These are phyloP conservation scores for Dione juno DNA, from an alignment of 2,888 invertebrate genomes.

Conservation along the genomic window DNA sequence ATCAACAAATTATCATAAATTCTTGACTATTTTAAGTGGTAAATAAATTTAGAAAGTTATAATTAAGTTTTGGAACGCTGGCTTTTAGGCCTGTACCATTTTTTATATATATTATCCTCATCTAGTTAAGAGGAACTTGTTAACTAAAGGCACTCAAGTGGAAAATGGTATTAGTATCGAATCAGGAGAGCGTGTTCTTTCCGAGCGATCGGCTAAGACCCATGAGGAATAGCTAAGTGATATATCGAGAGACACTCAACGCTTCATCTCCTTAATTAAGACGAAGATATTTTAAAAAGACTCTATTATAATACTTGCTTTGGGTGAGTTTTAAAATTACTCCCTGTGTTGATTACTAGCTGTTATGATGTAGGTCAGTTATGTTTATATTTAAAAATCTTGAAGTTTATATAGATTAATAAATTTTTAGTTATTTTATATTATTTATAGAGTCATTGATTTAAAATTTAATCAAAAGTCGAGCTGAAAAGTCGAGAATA, in stretches of 20 bases:
- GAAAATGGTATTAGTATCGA: conserved; percentile 45
- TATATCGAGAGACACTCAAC: conserved; percentile 29
- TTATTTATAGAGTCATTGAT: no score
- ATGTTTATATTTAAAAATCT: no score
- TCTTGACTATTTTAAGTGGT: background rate
- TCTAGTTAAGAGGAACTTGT: conserved; percentile 38
- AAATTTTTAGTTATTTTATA: no score
- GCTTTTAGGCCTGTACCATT: background rate
- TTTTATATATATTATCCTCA: conserved; percentile 28
- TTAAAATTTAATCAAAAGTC: no score
- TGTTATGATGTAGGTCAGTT: background rate
- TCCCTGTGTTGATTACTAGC: background rate
- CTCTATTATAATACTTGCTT: background rate
- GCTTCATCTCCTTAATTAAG: conserved; percentile 29
- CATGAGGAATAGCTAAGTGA: conserved; percentile 39
- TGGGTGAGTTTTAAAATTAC: background rate
- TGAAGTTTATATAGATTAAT: no score
- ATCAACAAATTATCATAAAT: background rate
- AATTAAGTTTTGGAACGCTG: conserved; percentile 3
- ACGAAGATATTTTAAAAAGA: conserved; percentile 21
- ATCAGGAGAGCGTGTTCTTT: conserved; percentile 43
- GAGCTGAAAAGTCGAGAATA: no score
- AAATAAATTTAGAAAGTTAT: conserved; percentile 16
- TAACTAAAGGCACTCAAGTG: conserved; percentile 37
- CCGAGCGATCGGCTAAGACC: conserved; percentile 37